Conservation (phyloP, 2,113 vertebrate genomes). For the Misgurnus anguillicaudatus region DNA sequence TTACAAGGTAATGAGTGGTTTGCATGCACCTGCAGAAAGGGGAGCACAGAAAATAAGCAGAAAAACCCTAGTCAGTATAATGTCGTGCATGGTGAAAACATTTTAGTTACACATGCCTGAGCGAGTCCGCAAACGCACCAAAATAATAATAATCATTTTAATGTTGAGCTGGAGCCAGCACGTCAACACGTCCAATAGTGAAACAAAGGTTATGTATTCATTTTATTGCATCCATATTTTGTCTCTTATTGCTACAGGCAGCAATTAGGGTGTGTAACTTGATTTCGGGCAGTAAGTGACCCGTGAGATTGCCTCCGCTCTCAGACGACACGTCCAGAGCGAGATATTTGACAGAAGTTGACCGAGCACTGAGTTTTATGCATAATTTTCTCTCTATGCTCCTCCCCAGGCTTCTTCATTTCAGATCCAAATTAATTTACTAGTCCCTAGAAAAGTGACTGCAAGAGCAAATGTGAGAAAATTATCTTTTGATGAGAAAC, state of each 20-base stretch:
- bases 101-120: conserved; percentile 33
- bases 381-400: conserved; percentile 2
- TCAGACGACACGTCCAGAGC: neutral
- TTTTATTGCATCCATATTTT: conserved; percentile 4
- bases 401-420: conserved; percentile 20
- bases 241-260: conserved; percentile 5
- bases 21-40: conserved; percentile 19
- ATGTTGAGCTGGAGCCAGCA: too few species aligned
- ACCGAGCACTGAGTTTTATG: conserved; percentile 11
- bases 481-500: neutral
- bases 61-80: neutral
- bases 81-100: conserved; percentile 10
- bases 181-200: neutral
- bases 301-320: conserved; percentile 20
- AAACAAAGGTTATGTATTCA: conserved; percentile 3
- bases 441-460: neutral
- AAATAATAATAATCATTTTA: neutral
- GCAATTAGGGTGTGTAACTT: conserved; percentile 29
- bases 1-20: conserved; percentile 43
- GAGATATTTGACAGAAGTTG: conserved; percentile 15
- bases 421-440: conserved; percentile 27
- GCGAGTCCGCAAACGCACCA: neutral
- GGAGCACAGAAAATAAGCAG: conserved; percentile 34
- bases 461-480: neutral
- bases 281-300: conserved; percentile 24